Conservation (phyloP, 2,113 vertebrate genomes). For the Oceanites oceanicus region DNA sequence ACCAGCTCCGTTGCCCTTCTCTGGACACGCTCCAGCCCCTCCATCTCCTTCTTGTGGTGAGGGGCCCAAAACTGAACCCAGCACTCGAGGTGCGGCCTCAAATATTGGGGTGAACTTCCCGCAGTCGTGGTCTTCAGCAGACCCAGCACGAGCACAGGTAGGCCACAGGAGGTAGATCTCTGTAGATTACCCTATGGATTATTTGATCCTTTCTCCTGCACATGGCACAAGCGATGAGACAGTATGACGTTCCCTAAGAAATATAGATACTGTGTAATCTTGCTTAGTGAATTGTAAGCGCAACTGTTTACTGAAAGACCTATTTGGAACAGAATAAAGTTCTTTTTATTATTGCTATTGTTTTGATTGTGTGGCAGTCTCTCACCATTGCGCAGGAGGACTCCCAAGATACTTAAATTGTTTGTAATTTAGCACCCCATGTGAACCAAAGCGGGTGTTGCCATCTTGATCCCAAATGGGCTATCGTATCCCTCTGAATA, state of each 20-base stretch:
- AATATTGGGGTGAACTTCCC: background rate
- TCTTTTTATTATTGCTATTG: background rate
- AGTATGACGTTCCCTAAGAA: background rate
- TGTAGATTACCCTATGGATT: background rate
- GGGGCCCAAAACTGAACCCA: too few species aligned
- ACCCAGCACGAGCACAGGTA: background rate
- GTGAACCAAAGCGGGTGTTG: background rate
- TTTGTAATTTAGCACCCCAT: background rate
- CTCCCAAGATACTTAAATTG: background rate
- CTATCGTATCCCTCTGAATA: background rate
- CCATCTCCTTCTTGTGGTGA: too few species aligned
- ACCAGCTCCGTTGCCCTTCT: too few species aligned
- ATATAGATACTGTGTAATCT: background rate
- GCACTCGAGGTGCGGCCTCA: too few species aligned
- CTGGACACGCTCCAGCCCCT: too few species aligned
- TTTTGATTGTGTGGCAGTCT: background rate
- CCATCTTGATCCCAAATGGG: background rate
- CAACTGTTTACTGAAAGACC: background rate
- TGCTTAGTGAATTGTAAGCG: background rate
- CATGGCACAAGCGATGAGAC: background rate
- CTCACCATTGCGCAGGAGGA: background rate
- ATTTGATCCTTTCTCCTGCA: background rate
- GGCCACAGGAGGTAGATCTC: background rate
- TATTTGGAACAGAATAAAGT: background rate
- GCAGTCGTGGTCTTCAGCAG: accelerated